A percentile compares a stretch with the other conserved stretches of the same genome.
These are phyloP conservation scores for Rutilus rutilus DNA, from an alignment of 2,113 vertebrate genomes.

Conservation along the genomic window DNA sequence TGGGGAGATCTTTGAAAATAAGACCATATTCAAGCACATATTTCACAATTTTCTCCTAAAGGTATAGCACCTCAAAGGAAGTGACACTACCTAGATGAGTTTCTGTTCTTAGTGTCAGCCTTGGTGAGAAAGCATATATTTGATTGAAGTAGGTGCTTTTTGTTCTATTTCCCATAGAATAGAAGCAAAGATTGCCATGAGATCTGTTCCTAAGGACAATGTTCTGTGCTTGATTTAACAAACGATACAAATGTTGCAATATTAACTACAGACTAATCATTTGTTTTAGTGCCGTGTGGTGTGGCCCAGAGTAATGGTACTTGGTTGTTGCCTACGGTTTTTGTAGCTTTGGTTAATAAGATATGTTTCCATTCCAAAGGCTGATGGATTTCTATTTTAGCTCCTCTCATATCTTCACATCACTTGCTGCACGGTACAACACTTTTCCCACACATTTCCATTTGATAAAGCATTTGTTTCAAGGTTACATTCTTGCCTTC, in stretches of 20 bases:
- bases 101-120: not conserved
- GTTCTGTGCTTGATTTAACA: not conserved
- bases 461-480: constrained; percentile 18
- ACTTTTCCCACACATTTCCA: not conserved
- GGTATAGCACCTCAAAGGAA: constrained; percentile 8
- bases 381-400: not conserved
- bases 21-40: constrained; percentile 19
- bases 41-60: constrained; percentile 41
- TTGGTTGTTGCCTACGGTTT: not conserved
- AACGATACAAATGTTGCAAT: not conserved
- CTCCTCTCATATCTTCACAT: constrained; percentile 3
- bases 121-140: not conserved
- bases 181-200: not conserved
- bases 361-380: not conserved
- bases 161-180: not conserved
- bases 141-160: not conserved
- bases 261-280: not conserved
- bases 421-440: not conserved
- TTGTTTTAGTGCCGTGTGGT: not conserved
- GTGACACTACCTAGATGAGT: not conserved
- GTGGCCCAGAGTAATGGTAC: not conserved
- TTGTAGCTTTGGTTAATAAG: not conserved
- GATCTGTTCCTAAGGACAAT: not conserved
- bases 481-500: constrained; percentile 18
- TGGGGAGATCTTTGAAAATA: constrained; percentile 49